phyloP scores from a whole-genome alignment of 1,140 invertebrate genomes.

The Pachyrhynchus sulphureomaculatus region DNA sequence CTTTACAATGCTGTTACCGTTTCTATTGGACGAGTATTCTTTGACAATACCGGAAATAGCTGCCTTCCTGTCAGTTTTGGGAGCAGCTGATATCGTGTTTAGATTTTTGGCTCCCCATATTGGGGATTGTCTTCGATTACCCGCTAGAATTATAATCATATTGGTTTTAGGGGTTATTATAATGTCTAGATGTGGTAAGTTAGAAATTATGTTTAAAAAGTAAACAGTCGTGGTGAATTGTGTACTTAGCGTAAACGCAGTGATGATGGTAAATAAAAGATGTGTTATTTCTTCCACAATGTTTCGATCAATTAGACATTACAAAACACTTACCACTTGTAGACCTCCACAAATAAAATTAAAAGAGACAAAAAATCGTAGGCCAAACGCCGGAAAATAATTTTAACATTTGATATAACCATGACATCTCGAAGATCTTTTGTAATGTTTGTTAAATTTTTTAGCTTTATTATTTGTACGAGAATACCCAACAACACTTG shows the following conservation, averaged over 20 bases:
- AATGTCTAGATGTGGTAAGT: conserved; percentile 47
- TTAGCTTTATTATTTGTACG: conserved; percentile 5
- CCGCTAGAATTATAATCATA: conserved; percentile 48
- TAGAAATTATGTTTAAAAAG: background rate
- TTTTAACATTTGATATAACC: too few relatives aligned
- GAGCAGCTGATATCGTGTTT: conserved; percentile 59
- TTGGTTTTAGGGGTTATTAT: conserved; percentile 47
- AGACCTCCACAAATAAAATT: too few relatives aligned
- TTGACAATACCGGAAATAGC: conserved; percentile 60
- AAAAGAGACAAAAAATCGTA: too few relatives aligned
- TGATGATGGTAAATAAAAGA: background rate
- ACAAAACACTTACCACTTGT: too few relatives aligned
- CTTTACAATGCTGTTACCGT: conserved; percentile 68
- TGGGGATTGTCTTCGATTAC: conserved; percentile 51
- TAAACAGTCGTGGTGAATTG: background rate
- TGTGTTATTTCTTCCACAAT: too few relatives aligned
- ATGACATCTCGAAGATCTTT: too few relatives aligned
- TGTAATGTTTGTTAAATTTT: too few relatives aligned
- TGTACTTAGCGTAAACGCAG: background rate
- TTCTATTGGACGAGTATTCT: conserved; percentile 64
- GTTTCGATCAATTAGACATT: too few relatives aligned
- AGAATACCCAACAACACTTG: conserved; percentile 26
- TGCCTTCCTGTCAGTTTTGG: conserved; percentile 62
- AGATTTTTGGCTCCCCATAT: conserved; percentile 64
- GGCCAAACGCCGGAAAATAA: too few relatives aligned